phyloP scores from a whole-genome alignment of 2,113 vertebrate genomes.

The Mormyrus lacerda region DNA sequence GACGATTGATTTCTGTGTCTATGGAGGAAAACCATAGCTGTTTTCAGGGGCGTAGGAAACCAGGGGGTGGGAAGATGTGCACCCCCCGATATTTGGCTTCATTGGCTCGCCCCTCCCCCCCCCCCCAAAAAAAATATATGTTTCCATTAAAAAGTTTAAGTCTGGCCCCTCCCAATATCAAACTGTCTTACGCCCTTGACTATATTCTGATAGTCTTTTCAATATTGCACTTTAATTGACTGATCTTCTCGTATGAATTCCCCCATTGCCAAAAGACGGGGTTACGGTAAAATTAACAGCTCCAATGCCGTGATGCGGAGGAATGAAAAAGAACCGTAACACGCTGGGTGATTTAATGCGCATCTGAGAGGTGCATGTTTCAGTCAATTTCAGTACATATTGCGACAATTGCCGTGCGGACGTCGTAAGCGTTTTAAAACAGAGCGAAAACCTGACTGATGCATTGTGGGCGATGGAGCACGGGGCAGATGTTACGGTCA shows the following conservation, averaged over 20 bases:
- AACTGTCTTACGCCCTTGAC: neutral
- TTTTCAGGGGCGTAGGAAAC: neutral
- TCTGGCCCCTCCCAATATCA: neutral
- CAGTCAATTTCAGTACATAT: slow-evolving; percentile 53
- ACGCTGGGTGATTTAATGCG: neutral
- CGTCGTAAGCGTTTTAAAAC: neutral
- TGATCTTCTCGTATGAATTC: slow-evolving; percentile 33
- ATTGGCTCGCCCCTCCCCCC: neutral
- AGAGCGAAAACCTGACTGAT: neutral
- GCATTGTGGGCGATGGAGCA: neutral
- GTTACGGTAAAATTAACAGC: neutral
- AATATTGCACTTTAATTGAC: slow-evolving; percentile 56
- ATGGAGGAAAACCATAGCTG: neutral
- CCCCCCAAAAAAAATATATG: neutral
- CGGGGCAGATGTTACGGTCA: neutral
- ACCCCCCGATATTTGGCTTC: neutral
- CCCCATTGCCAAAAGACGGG: neutral
- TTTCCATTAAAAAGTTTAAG: neutral
- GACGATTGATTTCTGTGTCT: neutral
- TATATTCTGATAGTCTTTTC: slow-evolving; percentile 36
- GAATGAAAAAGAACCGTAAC: neutral
- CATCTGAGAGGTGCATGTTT: slow-evolving; percentile 21
- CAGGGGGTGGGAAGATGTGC: neutral
- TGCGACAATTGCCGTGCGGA: slow-evolving; percentile 40
- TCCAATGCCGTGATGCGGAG: neutral